Conservation (phyloP, 2,113 vertebrate genomes). For the Oenanthe oenanthe region DNA sequence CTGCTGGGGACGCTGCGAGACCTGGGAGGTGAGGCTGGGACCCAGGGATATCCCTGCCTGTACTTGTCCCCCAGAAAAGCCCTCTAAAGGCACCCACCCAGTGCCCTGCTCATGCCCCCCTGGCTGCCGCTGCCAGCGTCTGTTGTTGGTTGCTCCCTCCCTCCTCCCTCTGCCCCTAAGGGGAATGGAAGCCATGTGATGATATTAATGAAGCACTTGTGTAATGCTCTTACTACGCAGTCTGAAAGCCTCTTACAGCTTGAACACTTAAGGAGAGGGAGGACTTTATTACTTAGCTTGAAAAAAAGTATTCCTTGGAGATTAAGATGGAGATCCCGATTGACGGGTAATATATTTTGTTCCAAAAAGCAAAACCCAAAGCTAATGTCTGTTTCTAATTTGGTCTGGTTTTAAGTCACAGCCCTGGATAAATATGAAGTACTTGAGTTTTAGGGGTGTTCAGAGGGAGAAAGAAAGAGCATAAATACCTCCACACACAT, state of each 20-base stretch:
- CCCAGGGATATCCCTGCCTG: accelerated
- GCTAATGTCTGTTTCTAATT: slow-evolving; percentile 24
- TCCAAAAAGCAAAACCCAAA: slow-evolving; percentile 14
- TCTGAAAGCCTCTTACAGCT: slow-evolving; percentile 42
- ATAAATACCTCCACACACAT: background rate
- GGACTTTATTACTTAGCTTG: background rate
- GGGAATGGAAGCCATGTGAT: background rate
- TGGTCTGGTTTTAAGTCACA: background rate
- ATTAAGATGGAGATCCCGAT: background rate
- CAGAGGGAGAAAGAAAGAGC: background rate
- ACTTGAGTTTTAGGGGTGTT: background rate
- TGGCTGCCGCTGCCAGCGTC: accelerated
- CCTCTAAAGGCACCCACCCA: accelerated
- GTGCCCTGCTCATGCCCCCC: accelerated
- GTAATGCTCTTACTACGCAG: background rate
- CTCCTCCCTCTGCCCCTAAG: background rate
- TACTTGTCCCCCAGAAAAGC: background rate
- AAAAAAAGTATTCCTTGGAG: slow-evolving; percentile 4
- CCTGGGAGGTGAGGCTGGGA: slow-evolving; percentile 88
- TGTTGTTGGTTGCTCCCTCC: background rate
- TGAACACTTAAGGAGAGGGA: slow-evolving; percentile 5
- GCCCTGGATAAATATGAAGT: background rate
- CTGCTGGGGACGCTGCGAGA: slow-evolving; percentile 97
- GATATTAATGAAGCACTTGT: slow-evolving; percentile 8
- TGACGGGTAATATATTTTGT: background rate